phyloP scores from a whole-genome alignment of 1,140 invertebrate species.

The Amphibalanus amphitrite region DNA sequence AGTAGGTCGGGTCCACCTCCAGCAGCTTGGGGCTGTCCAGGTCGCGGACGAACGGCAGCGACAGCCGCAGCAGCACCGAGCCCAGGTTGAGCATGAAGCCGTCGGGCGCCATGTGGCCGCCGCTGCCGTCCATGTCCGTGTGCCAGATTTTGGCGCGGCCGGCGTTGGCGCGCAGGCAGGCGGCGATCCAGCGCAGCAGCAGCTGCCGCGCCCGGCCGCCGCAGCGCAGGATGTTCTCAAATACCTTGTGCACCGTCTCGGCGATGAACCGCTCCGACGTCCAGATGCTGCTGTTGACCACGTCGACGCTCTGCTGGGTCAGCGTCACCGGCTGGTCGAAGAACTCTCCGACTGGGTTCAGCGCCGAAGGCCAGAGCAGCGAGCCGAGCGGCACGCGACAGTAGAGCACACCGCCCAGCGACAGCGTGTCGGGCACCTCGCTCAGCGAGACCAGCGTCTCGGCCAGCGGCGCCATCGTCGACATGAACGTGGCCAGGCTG shows the following conservation, averaged over 20 bases:
- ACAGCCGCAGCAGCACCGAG: slow-evolving; percentile 57
- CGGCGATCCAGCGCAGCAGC: slow-evolving; percentile 57
- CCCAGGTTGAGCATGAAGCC: slow-evolving; percentile 80
- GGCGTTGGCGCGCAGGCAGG: slow-evolving; percentile 49
- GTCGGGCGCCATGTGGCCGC: slow-evolving; percentile 40
- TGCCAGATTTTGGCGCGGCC: slow-evolving; percentile 69
- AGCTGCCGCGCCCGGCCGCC: slow-evolving; percentile 2
- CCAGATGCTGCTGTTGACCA: not conserved
- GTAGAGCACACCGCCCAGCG: not conserved
- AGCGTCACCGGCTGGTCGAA: not conserved
- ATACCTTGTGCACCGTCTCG: not conserved
- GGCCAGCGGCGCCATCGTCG: not conserved
- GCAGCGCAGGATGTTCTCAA: not conserved
- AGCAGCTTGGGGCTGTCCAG: slow-evolving; percentile 47
- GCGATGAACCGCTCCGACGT: not conserved
- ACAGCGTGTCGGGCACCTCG: not conserved
- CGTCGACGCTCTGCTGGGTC: slow-evolving; percentile 3
- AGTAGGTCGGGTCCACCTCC: slow-evolving; percentile 78
- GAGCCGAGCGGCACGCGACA: slow-evolving; percentile 3
- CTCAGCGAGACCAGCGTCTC: not conserved
- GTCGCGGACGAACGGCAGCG: slow-evolving; percentile 55
- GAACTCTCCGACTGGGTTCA: not conserved
- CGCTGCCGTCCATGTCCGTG: slow-evolving; percentile 33
- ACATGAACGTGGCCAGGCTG: slow-evolving; percentile 4
- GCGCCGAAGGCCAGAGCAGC: not conserved